Evolutionary conservation across 2,888 invertebrate species (phyloP), one percentile per base, ranked within the genome.

Genomic region (Ochropleura plecta): DNA sequence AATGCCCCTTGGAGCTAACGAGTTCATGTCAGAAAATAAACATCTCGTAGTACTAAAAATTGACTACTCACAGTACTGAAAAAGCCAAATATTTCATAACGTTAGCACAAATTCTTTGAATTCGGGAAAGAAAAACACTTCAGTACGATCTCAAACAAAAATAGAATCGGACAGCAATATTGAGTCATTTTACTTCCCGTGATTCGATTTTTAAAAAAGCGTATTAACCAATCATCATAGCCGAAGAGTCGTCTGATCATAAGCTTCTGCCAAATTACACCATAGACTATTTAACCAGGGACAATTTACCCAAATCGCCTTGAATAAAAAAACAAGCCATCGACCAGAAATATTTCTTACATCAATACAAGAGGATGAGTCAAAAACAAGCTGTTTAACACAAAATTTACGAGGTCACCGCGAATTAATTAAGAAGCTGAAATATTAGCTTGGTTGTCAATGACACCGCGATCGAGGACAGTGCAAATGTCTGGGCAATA

Each of bases 381-480:
- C 80, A 73, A 77, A 76, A 85, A 68, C 82, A 84, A 74, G 55
- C 57, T 73, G 71, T 76, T 86, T 48, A 66, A 71, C 69, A 40
- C 12, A 42, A 70, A 75, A 83, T 84, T 83, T 83, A 83, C 44
- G 85, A 85, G 87, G 77, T 85, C 85, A 79, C 59, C 55, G 59
- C 30, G 42, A 44, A 57, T 72, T 79, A 85, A 86, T 86, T 85
- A 85, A 78, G 75, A 85, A 76, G 67, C 51, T 73, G 83, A 83
- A 65, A 78, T 79, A 82, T 85, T 76, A 71, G 68, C 65, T 53
- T 70, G 66, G 66, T 73, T 85, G 76, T 77, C 76, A 83, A 81
- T 78, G 75, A 68, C 76, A 57, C 55, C 51, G 57, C 44, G 69
- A 74, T 77, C 40, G 73, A 73, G 81, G 74, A 20, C 83, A 70